Evolutionary conservation across 2,113 vertebrate species (phyloP).

Genomic region (Myxocyprinus asiaticus): DNA sequence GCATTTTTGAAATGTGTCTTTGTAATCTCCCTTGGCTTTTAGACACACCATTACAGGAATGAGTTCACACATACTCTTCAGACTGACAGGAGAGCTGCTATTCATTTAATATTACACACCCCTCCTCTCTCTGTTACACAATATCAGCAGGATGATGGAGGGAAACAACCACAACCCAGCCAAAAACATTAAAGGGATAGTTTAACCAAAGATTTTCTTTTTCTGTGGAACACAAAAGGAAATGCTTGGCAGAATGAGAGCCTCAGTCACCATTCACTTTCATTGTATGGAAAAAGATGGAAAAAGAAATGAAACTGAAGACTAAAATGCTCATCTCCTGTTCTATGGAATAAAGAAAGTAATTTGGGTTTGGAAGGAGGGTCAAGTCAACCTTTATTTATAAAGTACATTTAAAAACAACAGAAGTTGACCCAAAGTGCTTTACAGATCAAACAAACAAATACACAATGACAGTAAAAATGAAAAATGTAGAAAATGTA

Average conservation of each 20-base stretch:
- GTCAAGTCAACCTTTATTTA: not conserved
- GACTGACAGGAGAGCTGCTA: slow-evolving; percentile 28
- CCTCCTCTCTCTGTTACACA: slow-evolving; percentile 1
- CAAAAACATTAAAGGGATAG: slow-evolving; percentile 6
- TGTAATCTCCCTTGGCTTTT: slow-evolving; percentile 60
- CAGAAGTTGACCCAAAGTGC: slow-evolving; percentile 57
- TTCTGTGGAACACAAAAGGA: too few relatives aligned
- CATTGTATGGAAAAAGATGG: too few relatives aligned
- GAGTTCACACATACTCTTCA: slow-evolving; percentile 40
- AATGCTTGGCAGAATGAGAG: too few relatives aligned
- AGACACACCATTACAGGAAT: slow-evolving; percentile 60
- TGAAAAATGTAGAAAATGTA: too few relatives aligned
- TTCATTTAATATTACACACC: slow-evolving; percentile 34
- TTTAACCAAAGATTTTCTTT: too few relatives aligned
- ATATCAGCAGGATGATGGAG: slow-evolving; percentile 6
- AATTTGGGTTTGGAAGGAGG: not conserved
- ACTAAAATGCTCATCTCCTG: too few relatives aligned
- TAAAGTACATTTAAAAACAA: not conserved
- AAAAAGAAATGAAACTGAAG: too few relatives aligned
- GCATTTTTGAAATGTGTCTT: slow-evolving; percentile 61
- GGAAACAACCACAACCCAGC: slow-evolving; percentile 6
- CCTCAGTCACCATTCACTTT: too few relatives aligned
- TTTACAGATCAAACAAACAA: not conserved
- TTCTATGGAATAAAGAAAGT: too few relatives aligned
- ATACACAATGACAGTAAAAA: too few relatives aligned